Percentiles rank a stretch among this genome's conserved stretches.
Evolutionary conservation across 1,140 invertebrate species (phyloP).

Genomic region (Nylanderia fulva): DNA sequence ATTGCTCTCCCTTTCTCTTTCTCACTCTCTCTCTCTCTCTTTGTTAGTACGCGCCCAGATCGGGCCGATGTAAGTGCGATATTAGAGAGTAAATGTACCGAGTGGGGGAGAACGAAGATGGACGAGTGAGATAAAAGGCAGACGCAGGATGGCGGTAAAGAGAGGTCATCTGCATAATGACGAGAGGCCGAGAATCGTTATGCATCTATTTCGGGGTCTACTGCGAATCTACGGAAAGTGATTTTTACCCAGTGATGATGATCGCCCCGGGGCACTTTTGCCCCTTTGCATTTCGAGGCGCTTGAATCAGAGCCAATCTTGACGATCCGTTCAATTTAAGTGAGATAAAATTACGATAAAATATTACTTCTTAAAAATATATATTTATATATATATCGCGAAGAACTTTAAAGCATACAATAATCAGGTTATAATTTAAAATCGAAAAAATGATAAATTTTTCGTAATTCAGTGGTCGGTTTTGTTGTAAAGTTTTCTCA

Average conservation of each 20-base stretch:
- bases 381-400: too few relatives aligned
- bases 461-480: background rate
- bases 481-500: background rate
- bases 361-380: background rate
- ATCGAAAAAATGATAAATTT: background rate
- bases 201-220: constrained; percentile 51
- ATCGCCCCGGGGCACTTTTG: background rate
- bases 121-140: background rate
- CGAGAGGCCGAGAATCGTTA: constrained; percentile 55
- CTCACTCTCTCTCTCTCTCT: background rate
- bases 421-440: background rate
- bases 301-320: background rate
- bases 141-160: constrained; percentile 59
- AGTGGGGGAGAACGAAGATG: background rate
- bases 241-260: constrained; percentile 37
- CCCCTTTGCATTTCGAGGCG: background rate
- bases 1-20: constrained; percentile 65
- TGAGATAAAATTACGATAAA: background rate
- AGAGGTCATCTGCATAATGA: constrained; percentile 62
- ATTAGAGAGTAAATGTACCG: constrained; percentile 44
- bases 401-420: background rate
- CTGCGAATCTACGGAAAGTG: constrained; percentile 52
- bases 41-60: constrained; percentile 56
- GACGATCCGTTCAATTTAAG: background rate
- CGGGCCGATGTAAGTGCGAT: constrained; percentile 60